Evolutionary conservation across 35 echinoderm and acorn worm species (phyloP), one percentile per base, ranked within the genome.

Genomic region (Strongylocentrotus purpuratus): DNA sequence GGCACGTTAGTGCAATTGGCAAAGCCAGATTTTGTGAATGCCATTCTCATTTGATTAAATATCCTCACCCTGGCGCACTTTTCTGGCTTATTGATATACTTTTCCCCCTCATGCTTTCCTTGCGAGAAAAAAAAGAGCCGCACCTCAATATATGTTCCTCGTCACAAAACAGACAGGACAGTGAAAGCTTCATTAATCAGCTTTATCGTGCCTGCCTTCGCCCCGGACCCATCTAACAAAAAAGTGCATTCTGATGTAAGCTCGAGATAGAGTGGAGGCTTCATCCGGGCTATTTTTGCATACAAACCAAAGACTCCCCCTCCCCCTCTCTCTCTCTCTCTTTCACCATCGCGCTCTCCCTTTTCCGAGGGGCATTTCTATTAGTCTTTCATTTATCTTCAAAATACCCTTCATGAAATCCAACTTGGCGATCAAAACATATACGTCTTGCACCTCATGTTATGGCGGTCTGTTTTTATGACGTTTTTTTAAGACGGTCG

Each of bases 161-260:
- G 87, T 78, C 65, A 89, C 87, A 89, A 89, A 89, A 89, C 87
- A 89, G 32, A 89, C 87, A 46, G 32, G 32, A 59, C 87, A 33
- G 87, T 89, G 87, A 89, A 89, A 89, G 87, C 87, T 89, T 89
- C 87, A 89, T 89, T 89, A 89, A 89, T 89, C 87, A 89, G 87
- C 18, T 89, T 89, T 89, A 89, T 89, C 87, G 32, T 33, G 32
- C 11, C 87, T 89, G 32, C 32, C 33, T 89, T 59, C 33, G 87
- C 87, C 12, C 15, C 31, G 87, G 65, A 78, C 65, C 65, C 65
- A 78, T 78, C 65, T 78, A 22, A 41, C 35, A 41, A 22, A 78
- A 78, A 78, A 78, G 65, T 78, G 65, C 65, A 78, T 78, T 78
- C 20, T 78, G 65, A 78, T 78, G 65, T 78, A 78, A 78, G 50